Percentiles rank a stretch among this genome's conserved stretches.
phyloP scores from a whole-genome alignment of 2,797 vertebrate genomes.

The Coendou prehensilis region DNA sequence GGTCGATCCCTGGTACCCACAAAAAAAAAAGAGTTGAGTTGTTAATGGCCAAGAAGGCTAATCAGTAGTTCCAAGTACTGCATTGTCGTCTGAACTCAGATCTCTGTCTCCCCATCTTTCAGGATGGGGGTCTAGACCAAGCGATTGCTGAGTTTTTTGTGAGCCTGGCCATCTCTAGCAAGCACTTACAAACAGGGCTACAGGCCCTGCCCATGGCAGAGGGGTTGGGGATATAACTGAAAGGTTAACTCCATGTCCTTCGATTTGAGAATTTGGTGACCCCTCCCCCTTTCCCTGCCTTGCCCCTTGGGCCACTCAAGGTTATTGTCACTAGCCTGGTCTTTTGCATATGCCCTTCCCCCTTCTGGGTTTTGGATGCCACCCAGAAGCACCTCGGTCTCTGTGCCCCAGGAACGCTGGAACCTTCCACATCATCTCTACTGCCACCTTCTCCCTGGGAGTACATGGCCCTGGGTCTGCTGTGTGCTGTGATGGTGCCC shows the following conservation, averaged over 20 bases:
- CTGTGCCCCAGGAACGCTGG: fast-evolving
- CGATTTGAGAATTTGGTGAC: neutral
- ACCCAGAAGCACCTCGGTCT: neutral
- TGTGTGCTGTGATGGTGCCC: fast-evolving
- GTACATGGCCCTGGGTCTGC: neutral
- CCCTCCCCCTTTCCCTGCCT: neutral
- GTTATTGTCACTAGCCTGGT: neutral
- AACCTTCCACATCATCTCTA: neutral
- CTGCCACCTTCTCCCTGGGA: fast-evolving
- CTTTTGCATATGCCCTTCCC: fast-evolving
- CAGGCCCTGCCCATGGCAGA: neutral
- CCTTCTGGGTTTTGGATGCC: too few relatives aligned
- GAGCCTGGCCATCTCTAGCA: fast-evolving
- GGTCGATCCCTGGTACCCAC: too few relatives aligned
- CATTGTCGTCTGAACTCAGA: neutral
- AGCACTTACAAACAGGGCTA: neutral
- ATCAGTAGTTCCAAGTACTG: neutral
- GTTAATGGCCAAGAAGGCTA: neutral
- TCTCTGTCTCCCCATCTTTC: neutral
- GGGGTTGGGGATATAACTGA: fast-evolving
- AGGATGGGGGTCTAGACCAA: too few relatives aligned
- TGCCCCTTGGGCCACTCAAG: fast-evolving
- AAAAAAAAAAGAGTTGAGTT: too few relatives aligned
- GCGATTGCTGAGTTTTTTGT: neutral
- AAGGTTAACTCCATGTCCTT: neutral